Conservation (phyloP, 2,113 vertebrate genomes). For the Oreochromis niloticus region DNA sequence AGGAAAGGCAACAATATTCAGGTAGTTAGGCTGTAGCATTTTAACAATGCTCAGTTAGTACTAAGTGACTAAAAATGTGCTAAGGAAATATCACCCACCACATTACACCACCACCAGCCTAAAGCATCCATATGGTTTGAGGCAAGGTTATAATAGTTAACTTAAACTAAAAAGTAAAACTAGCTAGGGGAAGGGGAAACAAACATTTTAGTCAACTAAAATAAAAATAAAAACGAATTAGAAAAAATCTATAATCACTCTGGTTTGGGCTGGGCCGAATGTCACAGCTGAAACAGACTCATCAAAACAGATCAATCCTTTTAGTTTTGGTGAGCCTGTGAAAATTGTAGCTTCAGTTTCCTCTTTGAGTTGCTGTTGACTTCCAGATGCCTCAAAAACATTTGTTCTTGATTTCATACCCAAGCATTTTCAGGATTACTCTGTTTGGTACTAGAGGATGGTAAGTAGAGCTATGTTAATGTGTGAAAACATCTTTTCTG, state of each 20-base stretch:
- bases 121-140: background rate
- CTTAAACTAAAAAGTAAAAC: background rate
- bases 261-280: background rate
- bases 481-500: background rate
- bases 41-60: background rate
- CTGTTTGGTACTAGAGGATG: background rate
- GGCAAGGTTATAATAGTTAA: background rate
- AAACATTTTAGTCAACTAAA: background rate
- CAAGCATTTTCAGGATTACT: background rate
- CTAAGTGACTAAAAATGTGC: background rate
- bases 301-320: fast-evolving
- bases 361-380: fast-evolving
- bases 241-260: background rate
- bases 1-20: background rate
- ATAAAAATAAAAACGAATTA: background rate
- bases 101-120: background rate
- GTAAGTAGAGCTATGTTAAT: background rate
- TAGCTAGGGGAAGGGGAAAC: fast-evolving
- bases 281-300: background rate
- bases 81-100: background rate
- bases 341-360: background rate
- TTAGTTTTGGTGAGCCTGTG: background rate
- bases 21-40: background rate
- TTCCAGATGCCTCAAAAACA: background rate
- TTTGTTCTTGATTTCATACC: background rate